Percentiles rank a stretch among this genome's conserved stretches.
These are phyloP conservation scores for Limnodromus scolopaceus DNA, from an alignment of 2,797 vertebrate genomes.

Conservation along the genomic window DNA sequence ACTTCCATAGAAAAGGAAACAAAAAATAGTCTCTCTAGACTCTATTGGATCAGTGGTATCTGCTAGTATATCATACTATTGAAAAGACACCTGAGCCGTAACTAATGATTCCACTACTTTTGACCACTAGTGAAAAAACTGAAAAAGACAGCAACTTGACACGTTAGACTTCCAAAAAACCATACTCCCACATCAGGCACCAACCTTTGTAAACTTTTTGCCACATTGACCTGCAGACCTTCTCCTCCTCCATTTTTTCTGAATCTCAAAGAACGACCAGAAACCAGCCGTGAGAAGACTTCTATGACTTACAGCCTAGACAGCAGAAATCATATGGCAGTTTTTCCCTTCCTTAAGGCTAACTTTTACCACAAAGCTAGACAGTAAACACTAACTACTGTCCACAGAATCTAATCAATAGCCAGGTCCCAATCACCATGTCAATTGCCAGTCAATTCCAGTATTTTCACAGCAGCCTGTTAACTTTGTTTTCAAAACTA, in stretches of 20 bases:
- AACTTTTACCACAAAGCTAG: neutral
- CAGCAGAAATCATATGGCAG: neutral
- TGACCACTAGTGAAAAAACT: neutral
- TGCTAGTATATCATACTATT: neutral
- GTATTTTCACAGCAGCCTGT: neutral
- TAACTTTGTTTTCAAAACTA: neutral
- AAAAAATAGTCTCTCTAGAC: neutral
- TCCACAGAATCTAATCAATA: neutral
- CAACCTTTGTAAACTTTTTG: neutral
- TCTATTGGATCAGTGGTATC: neutral
- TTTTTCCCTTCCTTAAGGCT: neutral
- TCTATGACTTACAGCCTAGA: neutral
- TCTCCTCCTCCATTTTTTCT: neutral
- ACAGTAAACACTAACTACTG: neutral
- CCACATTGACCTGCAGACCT: neutral
- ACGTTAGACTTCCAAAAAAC: neutral
- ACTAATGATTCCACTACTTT: neutral
- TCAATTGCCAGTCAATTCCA: neutral
- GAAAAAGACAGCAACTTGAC: neutral
- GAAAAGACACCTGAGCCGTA: neutral
- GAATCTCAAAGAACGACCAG: neutral
- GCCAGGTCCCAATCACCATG: neutral
- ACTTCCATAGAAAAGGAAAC: neutral
- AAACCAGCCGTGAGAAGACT: neutral
- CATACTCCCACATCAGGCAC: neutral